These are phyloP conservation scores for Netelia fuscicornis DNA, from an alignment of 2,888 invertebrate species.

Conservation along the genomic window DNA sequence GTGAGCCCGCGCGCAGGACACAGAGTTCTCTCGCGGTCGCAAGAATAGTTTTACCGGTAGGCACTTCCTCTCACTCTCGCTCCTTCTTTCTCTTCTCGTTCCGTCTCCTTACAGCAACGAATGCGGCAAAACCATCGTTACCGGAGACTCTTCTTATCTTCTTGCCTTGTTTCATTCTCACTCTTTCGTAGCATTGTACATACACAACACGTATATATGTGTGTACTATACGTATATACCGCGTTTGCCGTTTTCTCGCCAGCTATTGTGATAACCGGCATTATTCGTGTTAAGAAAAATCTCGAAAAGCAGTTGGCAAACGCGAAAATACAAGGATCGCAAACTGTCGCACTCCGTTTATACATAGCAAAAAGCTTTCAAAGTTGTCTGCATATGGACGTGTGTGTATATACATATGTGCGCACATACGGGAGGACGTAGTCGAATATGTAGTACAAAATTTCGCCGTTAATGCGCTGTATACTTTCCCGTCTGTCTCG, in stretches of 20 bases:
- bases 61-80: constrained; percentile 12
- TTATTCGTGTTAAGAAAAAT: constrained; percentile 78
- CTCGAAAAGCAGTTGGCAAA: constrained; percentile 72
- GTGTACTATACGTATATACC: neutral
- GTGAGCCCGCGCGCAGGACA: constrained; percentile 65
- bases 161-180: constrained; percentile 45
- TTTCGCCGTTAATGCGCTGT: constrained; percentile 51
- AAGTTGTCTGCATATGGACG: neutral
- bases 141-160: constrained; percentile 59
- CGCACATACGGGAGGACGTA: neutral
- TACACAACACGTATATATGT: neutral
- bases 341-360: neutral
- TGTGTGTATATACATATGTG: constrained; percentile 1
- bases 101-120: constrained; percentile 45
- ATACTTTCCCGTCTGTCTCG: constrained; percentile 35
- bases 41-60: constrained; percentile 47
- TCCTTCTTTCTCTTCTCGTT: constrained; percentile 39
- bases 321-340: constrained; percentile 30
- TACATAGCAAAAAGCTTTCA: constrained; percentile 26
- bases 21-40: constrained; percentile 63
- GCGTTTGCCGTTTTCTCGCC: constrained; percentile 59
- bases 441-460: constrained; percentile 36
- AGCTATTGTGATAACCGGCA: constrained; percentile 79
- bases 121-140: constrained; percentile 57
- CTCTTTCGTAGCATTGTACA: constrained; percentile 27